A percentile compares a stretch with the other conserved stretches of the same genome.
These are phyloP conservation scores for Poicephalus meyeri DNA, from an alignment of 2,113 vertebrate species.

Conservation along the genomic window DNA sequence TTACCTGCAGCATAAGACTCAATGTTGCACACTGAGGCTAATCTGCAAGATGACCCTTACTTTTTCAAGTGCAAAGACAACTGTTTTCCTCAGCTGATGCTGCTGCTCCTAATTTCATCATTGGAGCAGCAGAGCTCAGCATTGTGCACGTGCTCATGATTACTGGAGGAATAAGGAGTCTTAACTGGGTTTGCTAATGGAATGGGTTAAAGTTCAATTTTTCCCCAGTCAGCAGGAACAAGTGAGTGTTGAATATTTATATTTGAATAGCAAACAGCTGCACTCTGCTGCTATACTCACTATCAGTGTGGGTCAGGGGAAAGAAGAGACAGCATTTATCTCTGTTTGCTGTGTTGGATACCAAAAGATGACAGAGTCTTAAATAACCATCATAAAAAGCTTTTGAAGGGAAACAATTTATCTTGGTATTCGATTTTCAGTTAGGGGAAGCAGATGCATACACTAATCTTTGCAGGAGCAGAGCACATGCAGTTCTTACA, in stretches of 20 bases:
- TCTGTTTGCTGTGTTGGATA: neutral
- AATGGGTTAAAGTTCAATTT: neutral
- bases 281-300: neutral
- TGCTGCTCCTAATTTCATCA: neutral
- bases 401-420: neutral
- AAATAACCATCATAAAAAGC: neutral
- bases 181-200: neutral
- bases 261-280: neutral
- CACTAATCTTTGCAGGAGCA: neutral
- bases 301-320: accelerated
- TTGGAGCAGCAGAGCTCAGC: neutral
- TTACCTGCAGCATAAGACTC: neutral
- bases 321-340: neutral
- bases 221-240: neutral
- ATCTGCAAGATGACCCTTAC: neutral
- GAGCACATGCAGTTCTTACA: neutral
- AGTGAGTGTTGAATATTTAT: neutral
- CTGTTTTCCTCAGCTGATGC: neutral
- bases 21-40: neutral
- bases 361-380: neutral
- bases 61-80: neutral
- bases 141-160: neutral
- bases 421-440: neutral
- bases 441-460: neutral
- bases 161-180: neutral